Percentiles rank a stretch among this genome's conserved stretches.
phyloP scores from a whole-genome alignment of 2,888 invertebrate species.

The Metellina segmentata region DNA sequence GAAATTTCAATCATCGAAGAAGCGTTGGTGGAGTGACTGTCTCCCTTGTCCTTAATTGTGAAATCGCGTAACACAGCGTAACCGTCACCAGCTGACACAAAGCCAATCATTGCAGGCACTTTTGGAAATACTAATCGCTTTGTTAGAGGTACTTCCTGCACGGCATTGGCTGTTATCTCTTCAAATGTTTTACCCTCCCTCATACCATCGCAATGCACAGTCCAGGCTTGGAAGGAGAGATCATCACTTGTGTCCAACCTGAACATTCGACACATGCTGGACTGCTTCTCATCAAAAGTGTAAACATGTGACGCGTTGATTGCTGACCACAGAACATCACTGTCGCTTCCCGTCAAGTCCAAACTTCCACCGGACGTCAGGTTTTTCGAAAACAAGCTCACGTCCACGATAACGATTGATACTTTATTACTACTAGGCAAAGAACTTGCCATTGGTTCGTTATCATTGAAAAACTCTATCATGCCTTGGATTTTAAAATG shows the following conservation, averaged over 20 bases:
- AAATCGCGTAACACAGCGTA: conserved; percentile 64
- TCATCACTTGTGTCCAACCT: conserved; percentile 42
- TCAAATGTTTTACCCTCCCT: neutral
- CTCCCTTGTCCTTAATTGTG: conserved; percentile 22
- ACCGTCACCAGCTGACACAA: conserved; percentile 62
- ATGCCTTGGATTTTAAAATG: conserved; percentile 24
- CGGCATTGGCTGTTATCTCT: conserved; percentile 14
- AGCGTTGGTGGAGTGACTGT: neutral
- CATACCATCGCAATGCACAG: conserved; percentile 46
- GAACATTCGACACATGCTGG: conserved; percentile 36
- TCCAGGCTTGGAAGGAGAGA: conserved; percentile 61
- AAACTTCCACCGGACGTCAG: neutral
- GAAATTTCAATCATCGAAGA: neutral
- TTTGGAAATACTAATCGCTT: conserved; percentile 55
- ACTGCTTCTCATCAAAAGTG: conserved; percentile 18
- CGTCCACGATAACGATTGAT: conserved; percentile 44
- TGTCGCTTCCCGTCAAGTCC: conserved; percentile 39
- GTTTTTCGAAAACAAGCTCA: conserved; percentile 58
- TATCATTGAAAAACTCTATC: conserved; percentile 36
- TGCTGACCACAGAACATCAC: conserved; percentile 67
- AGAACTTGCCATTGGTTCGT: neutral
- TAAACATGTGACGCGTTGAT: conserved; percentile 50
- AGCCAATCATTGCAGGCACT: conserved; percentile 65
- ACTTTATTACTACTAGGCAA: conserved; percentile 17
- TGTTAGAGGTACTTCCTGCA: conserved; percentile 29